A percentile compares a stretch with the other conserved stretches of the same genome.
Conservation (phyloP, 2,888 invertebrate genomes). For the Lasius fuliginosus region DNA sequence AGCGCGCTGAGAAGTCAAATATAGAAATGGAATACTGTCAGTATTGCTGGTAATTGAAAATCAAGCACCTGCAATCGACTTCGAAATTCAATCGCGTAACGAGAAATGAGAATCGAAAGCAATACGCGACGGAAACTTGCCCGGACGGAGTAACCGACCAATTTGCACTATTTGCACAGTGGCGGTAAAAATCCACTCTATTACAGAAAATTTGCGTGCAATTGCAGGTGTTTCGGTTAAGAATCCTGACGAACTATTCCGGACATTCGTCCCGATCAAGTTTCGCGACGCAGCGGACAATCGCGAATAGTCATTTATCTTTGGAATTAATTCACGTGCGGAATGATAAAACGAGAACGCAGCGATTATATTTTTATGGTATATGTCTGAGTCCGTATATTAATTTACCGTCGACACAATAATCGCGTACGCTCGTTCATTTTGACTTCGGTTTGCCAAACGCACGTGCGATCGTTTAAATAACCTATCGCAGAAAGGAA, state of each 20-base stretch:
- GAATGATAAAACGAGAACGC: not conserved
- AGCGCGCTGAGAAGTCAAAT: not conserved
- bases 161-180: slow-evolving; percentile 26
- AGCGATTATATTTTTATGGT: slow-evolving; percentile 31
- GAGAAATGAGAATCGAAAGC: slow-evolving; percentile 15
- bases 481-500: slow-evolving; percentile 10
- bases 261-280: not conserved
- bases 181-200: slow-evolving; percentile 12
- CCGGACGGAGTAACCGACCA: slow-evolving; percentile 2
- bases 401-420: slow-evolving; percentile 10
- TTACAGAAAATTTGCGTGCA: slow-evolving; percentile 7
- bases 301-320: not conserved
- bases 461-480: slow-evolving; percentile 2
- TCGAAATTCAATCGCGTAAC: slow-evolving; percentile 5
- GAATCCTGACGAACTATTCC: not conserved
- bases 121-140: slow-evolving; percentile 7
- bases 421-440: slow-evolving; percentile 10
- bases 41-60: slow-evolving; percentile 22
- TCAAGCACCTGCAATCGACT: slow-evolving; percentile 5
- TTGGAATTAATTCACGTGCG: slow-evolving; percentile 36
- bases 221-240: slow-evolving; percentile 14
- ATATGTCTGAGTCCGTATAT: slow-evolving; percentile 5
- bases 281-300: not conserved
- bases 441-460: not conserved
- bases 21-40: slow-evolving; percentile 11